phyloP scores from a whole-genome alignment of 2,113 vertebrate genomes.

The Clarias magur region DNA sequence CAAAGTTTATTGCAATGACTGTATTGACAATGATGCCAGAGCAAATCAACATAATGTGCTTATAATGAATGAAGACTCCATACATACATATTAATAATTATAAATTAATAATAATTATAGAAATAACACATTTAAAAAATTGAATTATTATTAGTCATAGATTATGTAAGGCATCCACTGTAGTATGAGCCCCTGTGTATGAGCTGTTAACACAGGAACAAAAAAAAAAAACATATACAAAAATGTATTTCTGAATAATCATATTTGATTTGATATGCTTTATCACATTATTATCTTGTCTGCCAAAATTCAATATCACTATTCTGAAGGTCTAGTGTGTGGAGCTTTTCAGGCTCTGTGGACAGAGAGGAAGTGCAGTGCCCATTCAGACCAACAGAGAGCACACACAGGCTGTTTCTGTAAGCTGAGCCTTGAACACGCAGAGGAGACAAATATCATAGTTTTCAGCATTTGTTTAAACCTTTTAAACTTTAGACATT shows the following conservation, averaged over 20 bases:
- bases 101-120: not conserved
- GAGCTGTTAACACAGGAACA: not conserved
- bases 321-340: not conserved
- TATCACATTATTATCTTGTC: not conserved
- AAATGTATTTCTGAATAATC: not conserved
- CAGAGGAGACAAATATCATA: not conserved
- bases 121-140: not conserved
- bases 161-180: not conserved
- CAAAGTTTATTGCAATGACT: too few species aligned
- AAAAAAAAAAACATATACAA: not conserved
- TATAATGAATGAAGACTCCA: not conserved
- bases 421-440: not conserved
- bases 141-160: not conserved
- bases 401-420: conserved; percentile 22
- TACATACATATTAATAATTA: not conserved
- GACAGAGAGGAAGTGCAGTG: conserved; percentile 15
- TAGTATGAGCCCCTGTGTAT: not conserved
- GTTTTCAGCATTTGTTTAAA: not conserved
- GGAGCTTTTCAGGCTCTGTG: not conserved
- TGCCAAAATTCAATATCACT: not conserved
- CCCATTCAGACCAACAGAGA: conserved; percentile 24
- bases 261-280: not conserved
- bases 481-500: not conserved
- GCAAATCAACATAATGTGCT: too few species aligned
- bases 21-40: too few species aligned